Evolutionary conservation across 2,888 invertebrate species (phyloP), one percentile per base, ranked within the genome.

Genomic region (Colostygia pectinataria): DNA sequence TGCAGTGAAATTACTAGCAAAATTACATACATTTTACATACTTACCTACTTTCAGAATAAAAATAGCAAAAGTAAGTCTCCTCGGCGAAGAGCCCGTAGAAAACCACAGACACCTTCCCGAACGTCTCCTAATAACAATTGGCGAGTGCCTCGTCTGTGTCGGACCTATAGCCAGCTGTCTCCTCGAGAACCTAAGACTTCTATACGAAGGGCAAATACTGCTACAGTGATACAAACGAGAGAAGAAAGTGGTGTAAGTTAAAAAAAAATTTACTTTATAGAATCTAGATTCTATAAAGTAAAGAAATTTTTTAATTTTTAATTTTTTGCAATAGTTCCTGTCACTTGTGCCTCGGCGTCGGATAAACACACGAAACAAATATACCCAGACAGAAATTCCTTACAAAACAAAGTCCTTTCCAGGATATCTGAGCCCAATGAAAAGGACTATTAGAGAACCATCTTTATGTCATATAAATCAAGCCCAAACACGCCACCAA

Each of bases 111-210:
- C 15, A 3, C 20, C n/a, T n/a, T n/a, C 14, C 5, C 31, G n/a
- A n/a, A n/a, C 20, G n/a, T 54, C 56, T 24, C 32, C 49, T 15
- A 55, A 10, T 6, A 12, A 27, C 13, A 37, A 41, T 33, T 61
- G 64, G 54, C 65, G 56, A 20, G 65, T 70, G 47, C 70, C 77
- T 32, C 74, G 74, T 9, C 59, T 63, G 12, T 74, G 74, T 46
- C 70, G 65, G 29, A 70, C 70, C 13, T 57, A 57, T 41, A 68
- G 64, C 54, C 20, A 53, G 10, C 45, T 60, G 37, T 15, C 48
- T 24, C 40, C 53, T 8, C 29, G 42, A 8, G 20, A 47, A 9
- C 29, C 50, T n/a, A 38, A 33, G 39, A 33, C 36, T 14, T 40
- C 20, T 6, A 12, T 23, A 5, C 37, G 40, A 45, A 51, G 45